Percentiles rank a stretch among this genome's conserved stretches.
Evolutionary conservation across 2,797 vertebrate species (phyloP).

Genomic region (Heterohyrax brucei): DNA sequence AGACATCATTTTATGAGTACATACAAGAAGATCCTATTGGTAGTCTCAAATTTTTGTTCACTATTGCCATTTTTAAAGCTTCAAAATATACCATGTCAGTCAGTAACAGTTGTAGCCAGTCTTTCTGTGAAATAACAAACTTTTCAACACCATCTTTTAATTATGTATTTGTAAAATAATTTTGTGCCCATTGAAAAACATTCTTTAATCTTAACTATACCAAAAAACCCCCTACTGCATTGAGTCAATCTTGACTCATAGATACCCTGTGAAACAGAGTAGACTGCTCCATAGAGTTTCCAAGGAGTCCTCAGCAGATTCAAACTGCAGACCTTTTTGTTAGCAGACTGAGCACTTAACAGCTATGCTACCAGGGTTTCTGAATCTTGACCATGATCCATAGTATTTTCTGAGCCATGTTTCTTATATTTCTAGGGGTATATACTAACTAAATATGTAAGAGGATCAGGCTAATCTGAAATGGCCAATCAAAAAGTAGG

Average conservation of each 20-base stretch:
- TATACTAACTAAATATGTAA: constrained; percentile 69
- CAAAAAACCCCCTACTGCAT: too few relatives aligned
- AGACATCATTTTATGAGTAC: constrained; percentile 44
- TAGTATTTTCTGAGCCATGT: constrained; percentile 70
- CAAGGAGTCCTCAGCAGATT: too few relatives aligned
- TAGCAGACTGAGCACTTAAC: too few relatives aligned
- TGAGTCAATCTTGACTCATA: too few relatives aligned
- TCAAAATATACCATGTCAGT: background rate
- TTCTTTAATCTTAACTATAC: constrained; percentile 69
- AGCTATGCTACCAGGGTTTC: too few relatives aligned
- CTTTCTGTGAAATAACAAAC: constrained; percentile 62
- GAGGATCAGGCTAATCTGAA: constrained; percentile 74
- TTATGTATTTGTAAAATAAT: constrained; percentile 57
- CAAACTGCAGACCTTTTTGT: too few relatives aligned
- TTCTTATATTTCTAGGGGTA: constrained; percentile 80
- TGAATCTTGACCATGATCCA: constrained; percentile 58
- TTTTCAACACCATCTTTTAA: constrained; percentile 62
- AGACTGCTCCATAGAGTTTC: too few relatives aligned
- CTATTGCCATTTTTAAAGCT: constrained; percentile 52
- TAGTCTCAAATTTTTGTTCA: constrained; percentile 66
- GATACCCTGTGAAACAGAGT: too few relatives aligned
- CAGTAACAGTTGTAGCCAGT: background rate
- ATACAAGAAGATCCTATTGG: constrained; percentile 43
- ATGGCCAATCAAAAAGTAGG: constrained; percentile 86
- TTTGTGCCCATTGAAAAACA: constrained; percentile 66